Evolutionary conservation across 2,797 vertebrate species (phyloP).

Genomic region (Mus spretus): DNA sequence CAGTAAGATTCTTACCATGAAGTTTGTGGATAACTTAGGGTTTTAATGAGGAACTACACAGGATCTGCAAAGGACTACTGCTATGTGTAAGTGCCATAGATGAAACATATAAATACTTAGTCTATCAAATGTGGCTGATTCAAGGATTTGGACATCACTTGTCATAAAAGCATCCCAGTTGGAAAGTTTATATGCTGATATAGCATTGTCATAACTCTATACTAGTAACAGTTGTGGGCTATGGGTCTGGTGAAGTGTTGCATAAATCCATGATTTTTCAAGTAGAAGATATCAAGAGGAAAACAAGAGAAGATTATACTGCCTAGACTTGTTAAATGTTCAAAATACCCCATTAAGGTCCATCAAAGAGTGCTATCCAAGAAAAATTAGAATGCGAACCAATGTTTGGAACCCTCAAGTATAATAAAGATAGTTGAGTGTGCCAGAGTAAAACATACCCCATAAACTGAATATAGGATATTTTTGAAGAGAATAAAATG

Average conservation of each 20-base stretch:
- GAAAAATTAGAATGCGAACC: not conserved
- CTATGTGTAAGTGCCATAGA: not conserved
- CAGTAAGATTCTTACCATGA: not conserved
- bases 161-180: not conserved
- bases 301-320: not conserved
- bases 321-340: not conserved
- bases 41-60: not conserved
- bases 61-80: not conserved
- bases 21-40: not conserved
- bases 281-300: not conserved
- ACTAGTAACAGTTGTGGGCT: not conserved
- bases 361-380: not conserved
- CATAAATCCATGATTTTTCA: not conserved
- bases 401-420: not conserved
- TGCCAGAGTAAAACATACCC: not conserved
- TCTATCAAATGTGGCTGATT: not conserved
- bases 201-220: not conserved
- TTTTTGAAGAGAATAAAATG: not conserved
- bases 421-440: not conserved
- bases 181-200: not conserved
- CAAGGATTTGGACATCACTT: not conserved
- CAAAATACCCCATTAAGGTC: constrained; percentile 5
- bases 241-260: not conserved
- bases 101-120: not conserved
- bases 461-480: not conserved